Evolutionary conservation across 2,113 vertebrate species (phyloP).

Genomic region (Varanus komodoensis): DNA sequence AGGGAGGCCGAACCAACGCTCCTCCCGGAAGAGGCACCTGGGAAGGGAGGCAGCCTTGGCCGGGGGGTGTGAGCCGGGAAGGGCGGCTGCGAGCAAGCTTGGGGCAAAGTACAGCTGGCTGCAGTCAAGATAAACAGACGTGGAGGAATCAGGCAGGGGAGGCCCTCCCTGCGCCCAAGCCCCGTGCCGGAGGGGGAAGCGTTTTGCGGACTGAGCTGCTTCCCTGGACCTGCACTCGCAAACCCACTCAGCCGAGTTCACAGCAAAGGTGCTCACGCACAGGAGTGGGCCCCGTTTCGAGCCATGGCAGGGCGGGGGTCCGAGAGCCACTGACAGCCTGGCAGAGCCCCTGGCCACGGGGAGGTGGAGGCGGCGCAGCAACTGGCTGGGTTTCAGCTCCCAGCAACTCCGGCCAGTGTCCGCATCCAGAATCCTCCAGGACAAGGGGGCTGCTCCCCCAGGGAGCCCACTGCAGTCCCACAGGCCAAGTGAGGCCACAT

Average conservation of each 20-base stretch:
- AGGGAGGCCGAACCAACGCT: constrained; percentile 27
- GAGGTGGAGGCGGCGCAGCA: neutral
- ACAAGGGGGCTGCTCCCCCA: neutral
- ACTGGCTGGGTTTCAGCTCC: neutral
- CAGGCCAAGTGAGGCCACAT: no score
- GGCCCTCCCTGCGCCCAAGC: neutral
- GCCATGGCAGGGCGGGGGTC: no score
- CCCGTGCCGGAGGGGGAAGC: no score
- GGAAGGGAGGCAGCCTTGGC: neutral
- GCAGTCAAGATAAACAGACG: neutral
- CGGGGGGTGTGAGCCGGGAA: neutral
- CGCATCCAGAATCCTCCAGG: neutral
- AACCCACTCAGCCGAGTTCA: no score
- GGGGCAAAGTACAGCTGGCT: neutral
- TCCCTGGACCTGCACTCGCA: no score
- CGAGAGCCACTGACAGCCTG: no score
- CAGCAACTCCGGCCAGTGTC: neutral
- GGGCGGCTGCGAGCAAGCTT: no score
- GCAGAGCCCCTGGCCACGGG: neutral
- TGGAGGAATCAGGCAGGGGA: neutral
- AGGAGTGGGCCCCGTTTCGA: neutral
- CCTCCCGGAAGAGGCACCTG: rapidly evolving
- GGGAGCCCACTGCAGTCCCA: neutral
- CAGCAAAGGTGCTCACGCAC: no score
- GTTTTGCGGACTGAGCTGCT: no score